These are phyloP conservation scores for Cardiocondyla obscurior DNA, from an alignment of 1,140 invertebrate species.

Conservation along the genomic window DNA sequence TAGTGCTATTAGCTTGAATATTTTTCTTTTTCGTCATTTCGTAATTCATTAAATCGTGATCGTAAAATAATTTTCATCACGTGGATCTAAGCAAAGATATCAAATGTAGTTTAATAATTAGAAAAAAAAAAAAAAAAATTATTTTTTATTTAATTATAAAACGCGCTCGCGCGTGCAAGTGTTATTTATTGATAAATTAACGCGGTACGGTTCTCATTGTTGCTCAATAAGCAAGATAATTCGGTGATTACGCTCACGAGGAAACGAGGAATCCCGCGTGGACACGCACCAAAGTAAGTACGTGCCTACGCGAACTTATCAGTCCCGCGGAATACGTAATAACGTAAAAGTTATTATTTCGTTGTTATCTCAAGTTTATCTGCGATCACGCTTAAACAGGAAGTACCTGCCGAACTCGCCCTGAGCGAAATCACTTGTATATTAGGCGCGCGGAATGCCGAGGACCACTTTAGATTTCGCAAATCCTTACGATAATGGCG, in stretches of 20 bases:
- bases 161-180: too few species aligned
- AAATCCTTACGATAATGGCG: not conserved
- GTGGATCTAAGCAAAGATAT: too few species aligned
- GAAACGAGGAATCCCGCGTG: not conserved
- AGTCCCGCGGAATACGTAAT: not conserved
- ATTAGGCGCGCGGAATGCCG: constrained; percentile 25
- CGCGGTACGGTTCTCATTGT: too few species aligned
- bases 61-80: too few species aligned
- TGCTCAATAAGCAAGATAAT: not conserved
- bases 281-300: constrained; percentile 20
- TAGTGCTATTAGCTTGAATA: not conserved
- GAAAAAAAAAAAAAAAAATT: too few species aligned
- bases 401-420: constrained; percentile 5
- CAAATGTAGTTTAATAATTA: too few species aligned
- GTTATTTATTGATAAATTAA: too few species aligned
- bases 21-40: too few species aligned
- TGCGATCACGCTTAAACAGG: constrained; percentile 47
- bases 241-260: constrained; percentile 4
- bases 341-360: not conserved
- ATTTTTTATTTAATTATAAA: too few species aligned
- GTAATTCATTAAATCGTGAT: too few species aligned
- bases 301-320: not conserved
- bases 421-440: constrained; percentile 15
- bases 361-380: not conserved
- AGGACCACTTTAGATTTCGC: not conserved